Evolutionary conservation across 2,888 invertebrate genomes (phyloP), one percentile per base, ranked within the genome.

Genomic region (Macrophya annulata): DNA sequence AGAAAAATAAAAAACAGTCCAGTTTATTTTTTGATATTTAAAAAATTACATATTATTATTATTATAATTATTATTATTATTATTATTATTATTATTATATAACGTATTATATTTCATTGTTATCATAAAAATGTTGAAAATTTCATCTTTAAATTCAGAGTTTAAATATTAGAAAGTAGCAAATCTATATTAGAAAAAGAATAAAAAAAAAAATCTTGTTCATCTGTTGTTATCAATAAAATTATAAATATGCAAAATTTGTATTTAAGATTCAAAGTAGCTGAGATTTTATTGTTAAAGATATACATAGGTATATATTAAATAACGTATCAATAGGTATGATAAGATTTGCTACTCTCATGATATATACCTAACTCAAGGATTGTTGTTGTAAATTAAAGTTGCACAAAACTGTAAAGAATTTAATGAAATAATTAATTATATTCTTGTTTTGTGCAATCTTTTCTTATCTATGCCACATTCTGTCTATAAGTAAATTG

Each of bases 41-140:
- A 62, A 72, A 59, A 45, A 59, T 59, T 72, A 85, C 45, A 76
- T 76, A 62, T 85, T 21, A 84, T 40, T 31, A 43, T 81, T 37
- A 31, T 77, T 77, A 84, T 84, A 40, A 55, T 72, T 65, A 82
- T 59, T 1, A 62, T 25, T 12, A 62, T 25, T 0, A 62, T 25
- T 21, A 62, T 12, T 62, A 55, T 55, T 4, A 86, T 88, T 87
- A 86, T 88, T 87, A 88, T 83, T 86, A 84, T 87, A 84, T 87
- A 87, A 85, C 86, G 87, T 87, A 88, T 86, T 87, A 87, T 86
- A 77, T 77, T 74, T 74, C 43, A 74, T 86, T 86, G 85, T 87
- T 86, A 86, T 85, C 37, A 37, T 37, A 25, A 68, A 37, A 68
- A 37, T 17, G 72, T 15, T 84, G 45, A 77, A 76, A 81, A 62